phyloP scores from a whole-genome alignment of 2,113 vertebrate genomes.

The Datnioides undecimradiatus region DNA sequence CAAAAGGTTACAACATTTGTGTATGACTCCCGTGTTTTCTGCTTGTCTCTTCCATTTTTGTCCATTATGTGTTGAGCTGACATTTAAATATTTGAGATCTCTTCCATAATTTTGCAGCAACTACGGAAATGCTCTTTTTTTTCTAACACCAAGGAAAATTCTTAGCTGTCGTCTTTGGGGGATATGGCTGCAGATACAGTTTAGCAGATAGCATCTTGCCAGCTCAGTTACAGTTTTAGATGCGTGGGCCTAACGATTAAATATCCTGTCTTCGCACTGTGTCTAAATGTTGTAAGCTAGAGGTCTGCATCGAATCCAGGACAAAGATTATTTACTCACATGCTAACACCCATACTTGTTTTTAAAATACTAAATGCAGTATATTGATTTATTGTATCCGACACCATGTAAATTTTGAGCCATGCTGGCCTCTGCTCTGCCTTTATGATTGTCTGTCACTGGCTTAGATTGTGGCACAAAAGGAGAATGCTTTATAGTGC shows the following conservation, averaged over 20 bases:
- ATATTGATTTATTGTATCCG: not conserved
- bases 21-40: conserved; percentile 18
- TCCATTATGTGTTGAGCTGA: conserved; percentile 29
- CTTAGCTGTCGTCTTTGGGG: conserved; percentile 8
- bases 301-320: not conserved
- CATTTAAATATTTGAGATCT: conserved; percentile 5
- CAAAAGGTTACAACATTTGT: conserved; percentile 47
- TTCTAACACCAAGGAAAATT: not conserved
- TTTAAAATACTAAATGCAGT: not conserved
- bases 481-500: not conserved
- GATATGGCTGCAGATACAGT: not conserved
- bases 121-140: conserved; percentile 6
- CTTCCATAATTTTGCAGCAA: not conserved
- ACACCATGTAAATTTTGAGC: not conserved
- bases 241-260: not conserved
- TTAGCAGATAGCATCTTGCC: conserved; percentile 35
- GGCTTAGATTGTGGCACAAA: not conserved
- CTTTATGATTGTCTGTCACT: not conserved
- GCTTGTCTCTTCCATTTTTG: conserved; percentile 46
- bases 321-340: conserved; percentile 7
- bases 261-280: conserved; percentile 10
- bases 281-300: not conserved
- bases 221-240: conserved; percentile 37
- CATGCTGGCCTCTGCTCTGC: not conserved
- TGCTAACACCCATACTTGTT: not conserved